Evolutionary conservation across 2,113 vertebrate genomes (phyloP).

Genomic region (Macquaria ambigua): DNA sequence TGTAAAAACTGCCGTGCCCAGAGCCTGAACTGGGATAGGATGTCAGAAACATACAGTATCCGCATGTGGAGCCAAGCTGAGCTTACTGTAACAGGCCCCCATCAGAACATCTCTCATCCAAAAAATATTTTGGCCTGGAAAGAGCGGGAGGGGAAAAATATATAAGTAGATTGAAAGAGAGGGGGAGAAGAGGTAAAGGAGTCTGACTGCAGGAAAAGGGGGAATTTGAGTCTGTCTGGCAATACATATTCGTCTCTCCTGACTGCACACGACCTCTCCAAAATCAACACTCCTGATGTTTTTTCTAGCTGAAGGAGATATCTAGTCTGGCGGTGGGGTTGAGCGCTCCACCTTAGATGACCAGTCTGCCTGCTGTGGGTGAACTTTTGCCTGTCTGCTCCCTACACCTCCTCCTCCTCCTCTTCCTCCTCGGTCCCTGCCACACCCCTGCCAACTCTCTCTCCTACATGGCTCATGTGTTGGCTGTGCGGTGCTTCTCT

Average conservation of each 20-base stretch:
- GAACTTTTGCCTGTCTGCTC: slow-evolving; percentile 74
- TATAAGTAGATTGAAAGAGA: background rate
- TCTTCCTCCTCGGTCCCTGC: slow-evolving; percentile 2
- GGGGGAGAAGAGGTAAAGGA: background rate
- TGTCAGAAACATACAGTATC: slow-evolving; percentile 47
- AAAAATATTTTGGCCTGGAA: slow-evolving; percentile 24
- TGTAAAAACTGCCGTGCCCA: slow-evolving; percentile 15
- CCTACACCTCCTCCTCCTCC: slow-evolving; percentile 1
- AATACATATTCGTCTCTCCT: slow-evolving; percentile 31
- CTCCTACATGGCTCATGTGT: slow-evolving; percentile 4
- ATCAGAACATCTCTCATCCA: slow-evolving; percentile 9
- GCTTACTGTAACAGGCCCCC: slow-evolving; percentile 1
- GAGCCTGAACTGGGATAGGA: slow-evolving; percentile 15
- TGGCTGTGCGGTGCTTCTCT: slow-evolving; percentile 31
- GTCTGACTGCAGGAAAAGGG: slow-evolving; percentile 5
- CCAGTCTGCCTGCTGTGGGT: slow-evolving; percentile 43
- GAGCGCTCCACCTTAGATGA: slow-evolving; percentile 46
- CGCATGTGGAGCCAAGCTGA: slow-evolving; percentile 61
- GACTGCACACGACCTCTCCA: slow-evolving; percentile 63
- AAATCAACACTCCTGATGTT: slow-evolving; percentile 67
- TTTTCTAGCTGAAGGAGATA: slow-evolving; percentile 50
- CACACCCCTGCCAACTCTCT: slow-evolving; percentile 31
- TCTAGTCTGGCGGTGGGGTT: slow-evolving; percentile 33
- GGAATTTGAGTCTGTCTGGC: slow-evolving; percentile 46
- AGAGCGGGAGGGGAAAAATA: background rate